These are phyloP conservation scores for Hipposideros larvatus DNA, from an alignment of 2,797 vertebrate genomes.

Conservation along the genomic window DNA sequence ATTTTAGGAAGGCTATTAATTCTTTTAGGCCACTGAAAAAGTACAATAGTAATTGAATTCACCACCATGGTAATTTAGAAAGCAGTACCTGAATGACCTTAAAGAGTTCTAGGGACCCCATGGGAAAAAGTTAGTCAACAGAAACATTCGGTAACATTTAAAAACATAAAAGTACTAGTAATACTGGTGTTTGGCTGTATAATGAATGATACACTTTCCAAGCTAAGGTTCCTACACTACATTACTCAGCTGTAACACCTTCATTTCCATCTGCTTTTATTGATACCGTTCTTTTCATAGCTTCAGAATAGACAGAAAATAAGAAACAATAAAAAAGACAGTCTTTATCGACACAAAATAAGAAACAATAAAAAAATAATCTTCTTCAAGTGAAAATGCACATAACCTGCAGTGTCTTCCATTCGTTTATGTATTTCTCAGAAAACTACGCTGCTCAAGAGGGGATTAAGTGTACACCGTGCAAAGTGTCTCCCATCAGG, in stretches of 20 bases:
- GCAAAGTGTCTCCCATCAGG: conserved; percentile 31
- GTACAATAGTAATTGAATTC: conserved; percentile 48
- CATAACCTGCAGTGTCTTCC: conserved; percentile 1
- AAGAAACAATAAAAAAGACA: conserved; percentile 63
- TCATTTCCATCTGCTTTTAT: conserved; percentile 62
- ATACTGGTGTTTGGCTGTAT: neutral
- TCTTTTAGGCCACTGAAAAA: conserved; percentile 55
- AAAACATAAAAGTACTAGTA: conserved; percentile 42
- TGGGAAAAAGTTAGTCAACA: conserved; percentile 49
- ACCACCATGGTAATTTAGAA: conserved; percentile 56
- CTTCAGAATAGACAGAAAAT: conserved; percentile 45
- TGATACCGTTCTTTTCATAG: conserved; percentile 43
- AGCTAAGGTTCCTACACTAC: neutral
- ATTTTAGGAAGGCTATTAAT: conserved; percentile 60
- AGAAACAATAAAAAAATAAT: conserved; percentile 70
- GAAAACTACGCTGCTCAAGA: neutral
- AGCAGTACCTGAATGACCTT: conserved; percentile 40
- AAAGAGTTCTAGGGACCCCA: neutral
- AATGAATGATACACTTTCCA: conserved; percentile 42
- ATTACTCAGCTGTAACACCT: conserved; percentile 33
- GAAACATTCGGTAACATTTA: conserved; percentile 53
- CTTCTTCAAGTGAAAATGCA: conserved; percentile 68
- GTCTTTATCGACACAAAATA: conserved; percentile 43
- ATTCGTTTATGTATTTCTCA: conserved; percentile 59
- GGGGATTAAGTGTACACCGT: conserved; percentile 14